phyloP scores from a whole-genome alignment of 2,113 vertebrate genomes.

The Cathartes aura region DNA sequence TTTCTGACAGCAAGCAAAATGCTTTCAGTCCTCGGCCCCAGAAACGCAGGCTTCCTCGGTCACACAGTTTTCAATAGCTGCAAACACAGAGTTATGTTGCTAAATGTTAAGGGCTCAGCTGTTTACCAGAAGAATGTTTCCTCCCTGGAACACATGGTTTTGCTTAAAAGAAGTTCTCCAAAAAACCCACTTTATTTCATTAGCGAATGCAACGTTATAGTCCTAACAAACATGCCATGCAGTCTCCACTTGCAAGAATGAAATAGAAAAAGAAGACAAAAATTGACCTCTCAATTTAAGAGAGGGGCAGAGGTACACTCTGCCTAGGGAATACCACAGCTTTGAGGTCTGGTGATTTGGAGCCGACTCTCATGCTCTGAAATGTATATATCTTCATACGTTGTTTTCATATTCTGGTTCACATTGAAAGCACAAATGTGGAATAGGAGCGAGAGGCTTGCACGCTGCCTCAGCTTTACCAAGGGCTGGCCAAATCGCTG shows the following conservation, averaged over 20 bases:
- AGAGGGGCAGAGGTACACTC: neutral
- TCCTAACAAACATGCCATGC: neutral
- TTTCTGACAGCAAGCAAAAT: constrained; percentile 48
- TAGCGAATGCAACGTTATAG: constrained; percentile 6
- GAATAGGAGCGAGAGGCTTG: neutral
- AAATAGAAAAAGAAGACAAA: neutral
- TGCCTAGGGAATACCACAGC: neutral
- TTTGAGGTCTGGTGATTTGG: neutral
- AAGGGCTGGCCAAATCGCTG: neutral
- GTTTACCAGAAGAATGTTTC: constrained; percentile 69
- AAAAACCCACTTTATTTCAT: constrained; percentile 41
- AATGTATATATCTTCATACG: neutral
- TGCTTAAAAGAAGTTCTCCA: constrained; percentile 61
- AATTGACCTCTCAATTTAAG: neutral
- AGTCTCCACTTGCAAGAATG: neutral
- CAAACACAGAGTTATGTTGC: constrained; percentile 59
- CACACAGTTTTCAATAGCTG: constrained; percentile 58
- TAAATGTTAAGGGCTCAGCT: constrained; percentile 64
- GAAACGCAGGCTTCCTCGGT: constrained; percentile 31
- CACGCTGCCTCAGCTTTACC: neutral
- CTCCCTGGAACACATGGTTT: constrained; percentile 63
- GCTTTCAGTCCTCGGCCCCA: constrained; percentile 33
- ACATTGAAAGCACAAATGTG: neutral
- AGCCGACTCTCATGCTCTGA: neutral
- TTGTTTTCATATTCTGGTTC: neutral